phyloP scores from a whole-genome alignment of 2,113 vertebrate species.

The Montifringilla adamsi region DNA sequence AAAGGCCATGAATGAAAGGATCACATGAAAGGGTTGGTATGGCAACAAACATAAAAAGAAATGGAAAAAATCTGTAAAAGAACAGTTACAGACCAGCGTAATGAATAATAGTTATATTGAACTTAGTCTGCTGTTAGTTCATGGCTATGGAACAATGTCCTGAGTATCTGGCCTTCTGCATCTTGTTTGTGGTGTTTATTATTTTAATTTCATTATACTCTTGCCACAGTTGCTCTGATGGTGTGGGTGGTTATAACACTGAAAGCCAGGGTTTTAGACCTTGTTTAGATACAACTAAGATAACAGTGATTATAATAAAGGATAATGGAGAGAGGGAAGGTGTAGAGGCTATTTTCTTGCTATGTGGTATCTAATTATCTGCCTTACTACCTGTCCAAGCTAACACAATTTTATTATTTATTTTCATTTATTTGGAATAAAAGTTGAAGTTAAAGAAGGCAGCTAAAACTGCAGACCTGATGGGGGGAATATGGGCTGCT shows the following conservation, averaged over 20 bases:
- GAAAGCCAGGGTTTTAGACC: background rate
- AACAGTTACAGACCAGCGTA: background rate
- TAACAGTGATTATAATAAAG: background rate
- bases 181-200: background rate
- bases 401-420: background rate
- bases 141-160: background rate
- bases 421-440: background rate
- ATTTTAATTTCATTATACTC: background rate
- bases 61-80: background rate
- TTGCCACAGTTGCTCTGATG: background rate
- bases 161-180: background rate
- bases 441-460: background rate
- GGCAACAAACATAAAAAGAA: background rate
- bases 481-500: background rate
- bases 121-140: background rate
- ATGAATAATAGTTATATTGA: background rate
- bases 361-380: background rate
- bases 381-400: background rate
- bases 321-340: background rate
- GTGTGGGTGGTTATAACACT: background rate
- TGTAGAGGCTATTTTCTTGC: background rate
- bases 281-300: background rate
- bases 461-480: background rate
- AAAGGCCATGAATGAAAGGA: background rate
- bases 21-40: background rate